A percentile compares a stretch with the other conserved stretches of the same genome.
Evolutionary conservation across 2,797 vertebrate genomes (phyloP).

Genomic region (Simalia tracyae): DNA sequence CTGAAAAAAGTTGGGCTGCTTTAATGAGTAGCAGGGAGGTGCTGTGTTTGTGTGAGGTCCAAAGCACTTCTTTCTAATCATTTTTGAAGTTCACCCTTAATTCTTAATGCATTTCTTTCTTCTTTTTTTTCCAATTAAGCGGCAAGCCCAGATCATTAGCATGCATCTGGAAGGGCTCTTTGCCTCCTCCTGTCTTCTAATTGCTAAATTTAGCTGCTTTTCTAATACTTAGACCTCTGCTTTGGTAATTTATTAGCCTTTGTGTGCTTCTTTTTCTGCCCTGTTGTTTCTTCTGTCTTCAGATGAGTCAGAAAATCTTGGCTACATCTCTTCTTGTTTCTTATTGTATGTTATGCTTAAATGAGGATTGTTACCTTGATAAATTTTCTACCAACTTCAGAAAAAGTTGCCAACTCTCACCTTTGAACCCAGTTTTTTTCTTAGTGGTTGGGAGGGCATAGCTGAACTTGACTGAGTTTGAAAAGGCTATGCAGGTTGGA

Average conservation of each 20-base stretch:
- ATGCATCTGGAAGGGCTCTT: neutral
- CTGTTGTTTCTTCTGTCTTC: neutral
- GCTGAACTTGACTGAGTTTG: neutral
- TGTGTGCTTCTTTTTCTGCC: neutral
- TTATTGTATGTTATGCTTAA: neutral
- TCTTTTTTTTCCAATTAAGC: neutral
- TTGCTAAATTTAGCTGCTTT: neutral
- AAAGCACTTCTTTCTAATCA: neutral
- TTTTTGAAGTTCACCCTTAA: neutral
- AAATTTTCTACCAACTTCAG: neutral
- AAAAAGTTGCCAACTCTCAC: neutral
- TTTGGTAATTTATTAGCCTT: neutral
- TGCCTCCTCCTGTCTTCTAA: neutral
- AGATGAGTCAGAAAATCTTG: neutral
- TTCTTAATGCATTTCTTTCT: neutral
- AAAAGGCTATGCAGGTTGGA: neutral
- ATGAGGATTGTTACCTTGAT: neutral
- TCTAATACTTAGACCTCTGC: neutral
- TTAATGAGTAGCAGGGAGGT: neutral
- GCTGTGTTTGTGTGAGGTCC: neutral
- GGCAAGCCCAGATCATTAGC: neutral
- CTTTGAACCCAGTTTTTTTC: neutral
- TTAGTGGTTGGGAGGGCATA: neutral
- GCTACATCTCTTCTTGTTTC: neutral
- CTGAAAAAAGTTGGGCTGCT: neutral